Conservation (phyloP, 2,797 vertebrate species). For the Sebastiscus albofasciatus region DNA sequence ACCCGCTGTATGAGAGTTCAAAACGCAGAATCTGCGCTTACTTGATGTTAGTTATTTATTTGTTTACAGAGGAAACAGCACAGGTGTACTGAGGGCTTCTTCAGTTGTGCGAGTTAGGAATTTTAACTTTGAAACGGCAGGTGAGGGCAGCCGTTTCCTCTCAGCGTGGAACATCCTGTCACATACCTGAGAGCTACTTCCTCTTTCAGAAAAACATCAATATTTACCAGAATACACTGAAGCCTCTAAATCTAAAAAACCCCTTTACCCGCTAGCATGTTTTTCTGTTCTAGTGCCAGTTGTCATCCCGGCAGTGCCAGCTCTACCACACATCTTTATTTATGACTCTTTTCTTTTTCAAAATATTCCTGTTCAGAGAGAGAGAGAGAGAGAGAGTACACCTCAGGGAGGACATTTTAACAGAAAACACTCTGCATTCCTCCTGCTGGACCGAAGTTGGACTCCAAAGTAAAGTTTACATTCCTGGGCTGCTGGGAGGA, state of each 20-base stretch:
- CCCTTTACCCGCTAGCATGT: conserved; percentile 23
- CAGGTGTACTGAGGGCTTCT: conserved; percentile 41
- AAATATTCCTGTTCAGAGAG: conserved; percentile 67
- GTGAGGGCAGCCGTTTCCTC: conserved; percentile 63
- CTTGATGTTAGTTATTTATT: conserved; percentile 17
- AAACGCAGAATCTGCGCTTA: neutral
- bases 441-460: conserved; percentile 42
- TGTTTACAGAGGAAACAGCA: conserved; percentile 11
- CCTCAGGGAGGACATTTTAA: conserved; percentile 67
- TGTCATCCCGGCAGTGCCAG: conserved; percentile 59
- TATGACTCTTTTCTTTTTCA: conserved; percentile 59
- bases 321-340: conserved; percentile 81
- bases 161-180: conserved; percentile 64
- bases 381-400: conserved; percentile 28
- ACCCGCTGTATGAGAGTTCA: neutral
- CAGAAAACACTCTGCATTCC: conserved; percentile 70
- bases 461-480: conserved; percentile 86
- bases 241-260: conserved; percentile 49
- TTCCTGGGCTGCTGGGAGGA: conserved; percentile 72
- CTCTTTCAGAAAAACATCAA: conserved; percentile 79
- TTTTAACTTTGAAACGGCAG: conserved; percentile 58
- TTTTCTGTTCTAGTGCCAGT: conserved; percentile 71
- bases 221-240: conserved; percentile 77
- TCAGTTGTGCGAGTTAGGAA: neutral
- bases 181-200: conserved; percentile 71